Evolutionary conservation across 2,888 invertebrate genomes (phyloP), one percentile per base, ranked within the genome.

Genomic region (Drosophila kokeensis): DNA sequence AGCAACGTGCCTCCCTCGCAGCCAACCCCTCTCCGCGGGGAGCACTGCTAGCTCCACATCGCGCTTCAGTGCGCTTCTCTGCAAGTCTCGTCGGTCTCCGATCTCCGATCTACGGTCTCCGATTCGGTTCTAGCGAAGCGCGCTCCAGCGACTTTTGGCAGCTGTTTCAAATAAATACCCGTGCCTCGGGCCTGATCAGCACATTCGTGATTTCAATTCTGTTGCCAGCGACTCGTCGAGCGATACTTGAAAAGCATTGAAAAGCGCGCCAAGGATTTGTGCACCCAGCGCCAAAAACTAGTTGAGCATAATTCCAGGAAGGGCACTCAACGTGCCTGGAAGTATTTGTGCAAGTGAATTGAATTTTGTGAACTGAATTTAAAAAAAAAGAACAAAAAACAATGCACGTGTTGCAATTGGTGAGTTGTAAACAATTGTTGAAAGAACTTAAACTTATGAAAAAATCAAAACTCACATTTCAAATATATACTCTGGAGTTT

Each of bases 61-160:
- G 86, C 91, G 87, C 87, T 87, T 90, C 90, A 90, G 86, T 87
- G 87, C 82, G 72, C 69, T 73, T 67, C 75, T 75, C 78, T 48
- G 64, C 36, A 59, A 30, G 63, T 73, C 32, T 34, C 21, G 45
- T 45, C 15, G 45, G 45, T 18, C 40, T 79, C 53, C 57, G 52
- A 50, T 52, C 40, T 27, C 27, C 10, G 32, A 10, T 50, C 50
- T 74, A 65, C 15, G 45, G 24, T 24, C 53, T 79, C 53, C 57
- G 52, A 50, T 52, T 76, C 58, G 75, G 78, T 80, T 74, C 89
- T 86, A 71, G 53, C 42, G 59, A 81, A 65, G 27, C 42, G 69
- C 55, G 55, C 64, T 49, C 50, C 61, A 66, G 36, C 69, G 40
- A 69, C 49, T 63, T 52, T 71, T 48, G 58, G 48, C 52, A 48